Evolutionary conservation across 1,140 invertebrate species (phyloP).

Genomic region (Nebria ingens): DNA sequence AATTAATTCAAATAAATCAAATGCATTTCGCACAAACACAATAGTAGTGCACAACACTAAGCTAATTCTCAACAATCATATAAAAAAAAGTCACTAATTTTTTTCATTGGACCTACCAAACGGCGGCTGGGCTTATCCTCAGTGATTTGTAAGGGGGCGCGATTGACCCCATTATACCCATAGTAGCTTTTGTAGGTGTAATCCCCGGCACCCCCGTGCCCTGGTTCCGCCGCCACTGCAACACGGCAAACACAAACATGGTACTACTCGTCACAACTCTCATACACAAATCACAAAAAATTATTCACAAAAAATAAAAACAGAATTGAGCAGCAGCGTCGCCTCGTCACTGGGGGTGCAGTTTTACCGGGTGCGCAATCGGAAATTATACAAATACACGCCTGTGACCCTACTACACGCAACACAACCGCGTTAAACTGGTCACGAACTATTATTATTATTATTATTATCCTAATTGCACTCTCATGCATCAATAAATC

Average conservation of each 20-base stretch:
- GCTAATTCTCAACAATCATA: neutral
- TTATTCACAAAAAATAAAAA: neutral
- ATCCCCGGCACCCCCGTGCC: slow-evolving; percentile 60
- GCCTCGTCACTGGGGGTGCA: slow-evolving; percentile 22
- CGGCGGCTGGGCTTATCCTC: slow-evolving; percentile 55
- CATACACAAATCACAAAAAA: slow-evolving; percentile 16
- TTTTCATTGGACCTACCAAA: slow-evolving; percentile 62
- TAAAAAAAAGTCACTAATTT: neutral
- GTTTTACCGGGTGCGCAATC: neutral
- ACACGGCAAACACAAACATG: slow-evolving; percentile 51
- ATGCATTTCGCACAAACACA: too few relatives aligned
- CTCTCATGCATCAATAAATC: neutral
- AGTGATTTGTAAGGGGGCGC: slow-evolving; percentile 43
- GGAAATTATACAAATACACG: slow-evolving; percentile 10
- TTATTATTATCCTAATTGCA: neutral
- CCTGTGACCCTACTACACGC: neutral
- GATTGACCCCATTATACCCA: slow-evolving; percentile 41
- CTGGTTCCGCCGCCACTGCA: slow-evolving; percentile 67
- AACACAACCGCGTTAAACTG: neutral
- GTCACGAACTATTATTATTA: too few relatives aligned
- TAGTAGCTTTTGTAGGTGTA: slow-evolving; percentile 70
- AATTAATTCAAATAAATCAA: too few relatives aligned
- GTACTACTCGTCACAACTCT: slow-evolving; percentile 36
- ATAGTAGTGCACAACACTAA: neutral
- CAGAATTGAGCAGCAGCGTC: slow-evolving; percentile 20